Base-by-base conservation (phyloP, 2,888 invertebrate species). In the Acanthococcus lagerstroemiae region DNA sequence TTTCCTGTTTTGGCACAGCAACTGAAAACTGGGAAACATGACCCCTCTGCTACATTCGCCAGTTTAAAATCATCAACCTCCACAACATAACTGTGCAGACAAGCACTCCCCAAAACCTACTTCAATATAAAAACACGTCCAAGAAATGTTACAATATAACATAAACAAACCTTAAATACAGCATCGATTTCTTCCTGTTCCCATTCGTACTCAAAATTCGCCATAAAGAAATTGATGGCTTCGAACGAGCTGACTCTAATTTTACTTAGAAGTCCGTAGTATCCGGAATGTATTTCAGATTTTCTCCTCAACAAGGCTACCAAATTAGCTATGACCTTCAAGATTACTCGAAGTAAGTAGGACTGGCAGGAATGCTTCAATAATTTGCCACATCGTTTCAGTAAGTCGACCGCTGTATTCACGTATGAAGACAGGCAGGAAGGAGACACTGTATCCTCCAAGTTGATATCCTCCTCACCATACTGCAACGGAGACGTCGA, bases 121-220 rank as follows among this genome's bases (percentile, higher is more conserved):
- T n/a, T 37, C 3, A 3, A 37, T 37, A 3, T 37, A 37, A 37
- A n/a, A 37, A 30, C 12, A 30, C 6, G 6, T 30, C 12, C n/a
- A n/a, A 37, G 37, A 2, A n/a, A 37, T 37, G 3, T 1, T 37
- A 37, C 12, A 37, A 37, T 37, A n/a, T 45, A n/a, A 15, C 15
- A 7, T 5, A 45, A 15, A 15, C 46, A 4, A 15, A 70, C 83
- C 56, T 85, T 79, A 73, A 88, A 93, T 19, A 94, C 74, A 0
- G 87, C 84, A 69, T 84, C 82, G 9, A 94, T 76, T 75, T 94
- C 88, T 5, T 79, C 77, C 22, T 77, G 74, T 4, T 78, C 79
- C 88, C 91, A 95, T 4, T 79, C 75, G 74, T 90, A 92, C 67
- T 88, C 85, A 74, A 90, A 92, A 69, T 87, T 86, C 50, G 83